Percentiles rank a stretch among this genome's conserved stretches.
phyloP scores from a whole-genome alignment of 2,888 invertebrate species.

The Dendrolimus houi region DNA sequence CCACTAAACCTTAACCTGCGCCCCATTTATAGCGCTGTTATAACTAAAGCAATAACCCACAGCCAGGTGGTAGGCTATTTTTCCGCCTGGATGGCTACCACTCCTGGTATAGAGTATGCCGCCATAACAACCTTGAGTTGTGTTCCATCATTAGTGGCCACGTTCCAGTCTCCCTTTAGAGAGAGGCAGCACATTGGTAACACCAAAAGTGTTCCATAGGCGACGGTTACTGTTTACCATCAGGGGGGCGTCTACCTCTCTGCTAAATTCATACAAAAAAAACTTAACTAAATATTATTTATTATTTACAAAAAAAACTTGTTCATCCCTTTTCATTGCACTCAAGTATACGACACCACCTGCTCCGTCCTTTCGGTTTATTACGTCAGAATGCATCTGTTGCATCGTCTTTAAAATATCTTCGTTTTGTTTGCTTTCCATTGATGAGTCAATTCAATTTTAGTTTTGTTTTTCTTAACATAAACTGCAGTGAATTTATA shows the following conservation, averaged over 20 bases:
- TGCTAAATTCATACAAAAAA: not conserved
- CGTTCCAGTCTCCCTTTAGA: not conserved
- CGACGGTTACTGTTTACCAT: not conserved
- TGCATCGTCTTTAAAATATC: not conserved
- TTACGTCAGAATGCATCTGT: not conserved
- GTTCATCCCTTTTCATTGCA: not conserved
- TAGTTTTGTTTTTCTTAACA: not conserved
- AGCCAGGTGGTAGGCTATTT: not conserved
- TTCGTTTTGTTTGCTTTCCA: not conserved
- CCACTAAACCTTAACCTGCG: no score
- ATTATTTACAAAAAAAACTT: not conserved
- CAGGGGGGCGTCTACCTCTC: not conserved
- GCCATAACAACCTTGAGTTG: not conserved
- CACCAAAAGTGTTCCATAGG: not conserved
- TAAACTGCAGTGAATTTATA: not conserved
- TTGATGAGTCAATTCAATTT: not conserved
- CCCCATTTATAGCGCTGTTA: no score
- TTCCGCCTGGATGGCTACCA: not conserved
- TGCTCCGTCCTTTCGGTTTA: constrained; percentile 1
- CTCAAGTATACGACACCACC: constrained; percentile 1
- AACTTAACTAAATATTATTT: not conserved
- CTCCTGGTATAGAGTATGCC: not conserved
- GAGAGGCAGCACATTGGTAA: not conserved
- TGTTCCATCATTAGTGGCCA: not conserved
- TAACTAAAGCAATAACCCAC: not conserved